Conservation (phyloP, 2,113 vertebrate species). For the Phodopus roborovskii region DNA sequence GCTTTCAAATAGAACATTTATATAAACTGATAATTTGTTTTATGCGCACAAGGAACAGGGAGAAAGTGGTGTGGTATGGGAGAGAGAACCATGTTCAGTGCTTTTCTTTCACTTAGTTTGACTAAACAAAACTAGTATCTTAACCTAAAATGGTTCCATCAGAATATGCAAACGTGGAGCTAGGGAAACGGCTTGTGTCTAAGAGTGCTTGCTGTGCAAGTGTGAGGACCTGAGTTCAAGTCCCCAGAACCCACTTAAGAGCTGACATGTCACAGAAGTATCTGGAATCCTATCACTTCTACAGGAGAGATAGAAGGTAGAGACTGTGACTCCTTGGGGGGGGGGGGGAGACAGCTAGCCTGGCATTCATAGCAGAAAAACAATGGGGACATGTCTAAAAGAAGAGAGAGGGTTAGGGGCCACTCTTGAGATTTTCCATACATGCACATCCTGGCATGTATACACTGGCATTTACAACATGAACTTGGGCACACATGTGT, state of each 20-base stretch:
- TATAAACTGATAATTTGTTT: neutral
- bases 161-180: neutral
- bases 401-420: fast-evolving
- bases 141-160: constrained; percentile 11
- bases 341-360: no score
- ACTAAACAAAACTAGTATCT: constrained; percentile 27
- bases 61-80: neutral
- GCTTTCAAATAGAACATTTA: constrained; percentile 10
- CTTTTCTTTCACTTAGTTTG: neutral
- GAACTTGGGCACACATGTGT: neutral
- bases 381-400: no score
- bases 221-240: neutral
- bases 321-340: neutral
- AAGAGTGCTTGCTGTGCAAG: neutral
- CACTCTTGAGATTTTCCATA: no score
- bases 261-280: neutral
- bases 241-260: neutral
- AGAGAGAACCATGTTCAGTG: neutral
- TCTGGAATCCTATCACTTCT: neutral
- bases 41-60: neutral
- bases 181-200: neutral
- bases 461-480: neutral
- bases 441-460: neutral
- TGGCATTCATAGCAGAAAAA: neutral
- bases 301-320: neutral